Evolutionary conservation across 2,113 vertebrate species (phyloP).

Genomic region (Felis catus): DNA sequence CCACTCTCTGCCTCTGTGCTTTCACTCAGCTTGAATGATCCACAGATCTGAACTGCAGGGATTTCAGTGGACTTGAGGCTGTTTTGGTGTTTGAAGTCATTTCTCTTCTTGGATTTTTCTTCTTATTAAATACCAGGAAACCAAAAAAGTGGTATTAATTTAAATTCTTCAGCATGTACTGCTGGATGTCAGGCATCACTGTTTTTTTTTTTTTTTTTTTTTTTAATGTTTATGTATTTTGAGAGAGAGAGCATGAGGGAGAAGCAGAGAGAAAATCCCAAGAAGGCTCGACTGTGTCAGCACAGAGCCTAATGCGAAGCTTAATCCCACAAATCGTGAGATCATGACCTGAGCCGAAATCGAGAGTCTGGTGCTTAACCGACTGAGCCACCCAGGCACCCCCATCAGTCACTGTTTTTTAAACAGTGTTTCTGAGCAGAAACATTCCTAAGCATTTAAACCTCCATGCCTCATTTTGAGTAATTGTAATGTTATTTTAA

Average conservation of each 20-base stretch:
- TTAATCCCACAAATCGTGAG: too few species aligned
- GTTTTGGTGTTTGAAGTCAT: not conserved
- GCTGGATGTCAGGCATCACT: not conserved
- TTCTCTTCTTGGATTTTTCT: not conserved
- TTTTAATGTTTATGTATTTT: too few species aligned
- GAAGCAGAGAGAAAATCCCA: too few species aligned
- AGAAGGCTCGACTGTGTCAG: too few species aligned
- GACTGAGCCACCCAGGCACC: too few species aligned
- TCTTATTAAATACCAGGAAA: not conserved
- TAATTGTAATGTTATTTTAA: not conserved
- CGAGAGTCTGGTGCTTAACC: too few species aligned
- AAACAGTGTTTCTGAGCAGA: not conserved
- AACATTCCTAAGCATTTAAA: not conserved
- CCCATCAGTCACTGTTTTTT: not conserved
- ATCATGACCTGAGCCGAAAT: too few species aligned
- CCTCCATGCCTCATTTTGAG: not conserved
- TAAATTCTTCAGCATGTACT: conserved; percentile 35
- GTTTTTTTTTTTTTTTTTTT: not conserved
- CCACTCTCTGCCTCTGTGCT: not conserved
- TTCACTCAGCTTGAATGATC: not conserved
- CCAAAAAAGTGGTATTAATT: not conserved
- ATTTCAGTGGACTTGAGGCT: not conserved
- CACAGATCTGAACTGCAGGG: conserved; percentile 42
- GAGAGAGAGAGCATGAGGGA: too few species aligned
- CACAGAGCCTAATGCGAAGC: too few species aligned